A percentile compares a stretch with the other conserved stretches of the same genome.
Conservation (phyloP, 2,113 vertebrate genomes). For the Ceyx margarethae region DNA sequence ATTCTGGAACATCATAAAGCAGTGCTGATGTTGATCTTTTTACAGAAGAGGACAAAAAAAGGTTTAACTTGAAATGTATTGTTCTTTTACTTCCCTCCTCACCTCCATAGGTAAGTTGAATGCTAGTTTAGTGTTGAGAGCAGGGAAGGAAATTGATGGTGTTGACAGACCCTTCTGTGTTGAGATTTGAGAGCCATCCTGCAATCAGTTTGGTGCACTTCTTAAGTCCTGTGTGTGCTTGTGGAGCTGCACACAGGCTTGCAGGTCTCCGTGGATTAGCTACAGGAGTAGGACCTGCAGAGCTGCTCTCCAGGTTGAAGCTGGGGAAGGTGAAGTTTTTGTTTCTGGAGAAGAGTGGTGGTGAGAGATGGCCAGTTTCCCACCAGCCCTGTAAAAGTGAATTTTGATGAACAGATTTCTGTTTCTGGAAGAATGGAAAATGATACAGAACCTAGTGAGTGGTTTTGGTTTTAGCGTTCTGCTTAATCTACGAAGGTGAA, state of each 20-base stretch:
- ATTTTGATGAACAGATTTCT: background rate
- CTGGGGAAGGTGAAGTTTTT: background rate
- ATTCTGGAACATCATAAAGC: slow-evolving; percentile 19
- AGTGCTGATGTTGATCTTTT: background rate
- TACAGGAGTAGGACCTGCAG: background rate
- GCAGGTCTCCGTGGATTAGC: fast-evolving
- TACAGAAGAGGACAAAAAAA: background rate
- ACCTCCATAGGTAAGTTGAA: background rate
- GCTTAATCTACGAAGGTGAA: background rate
- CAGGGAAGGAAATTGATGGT: background rate
- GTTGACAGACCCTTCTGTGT: background rate
- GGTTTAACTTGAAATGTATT: background rate
- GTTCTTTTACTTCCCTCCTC: background rate
- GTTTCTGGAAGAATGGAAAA: background rate
- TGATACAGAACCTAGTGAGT: background rate
- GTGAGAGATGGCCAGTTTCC: background rate
- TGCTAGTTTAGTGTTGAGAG: background rate
- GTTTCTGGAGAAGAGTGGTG: background rate
- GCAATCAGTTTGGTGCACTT: background rate
- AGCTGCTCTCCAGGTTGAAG: background rate
- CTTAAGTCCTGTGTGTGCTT: background rate
- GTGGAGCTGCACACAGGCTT: background rate
- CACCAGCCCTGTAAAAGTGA: background rate
- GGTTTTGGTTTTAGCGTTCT: background rate
- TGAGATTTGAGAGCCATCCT: background rate